Base-by-base conservation (phyloP, 2,888 invertebrate species). In the Agonopterix heracliana region DNA sequence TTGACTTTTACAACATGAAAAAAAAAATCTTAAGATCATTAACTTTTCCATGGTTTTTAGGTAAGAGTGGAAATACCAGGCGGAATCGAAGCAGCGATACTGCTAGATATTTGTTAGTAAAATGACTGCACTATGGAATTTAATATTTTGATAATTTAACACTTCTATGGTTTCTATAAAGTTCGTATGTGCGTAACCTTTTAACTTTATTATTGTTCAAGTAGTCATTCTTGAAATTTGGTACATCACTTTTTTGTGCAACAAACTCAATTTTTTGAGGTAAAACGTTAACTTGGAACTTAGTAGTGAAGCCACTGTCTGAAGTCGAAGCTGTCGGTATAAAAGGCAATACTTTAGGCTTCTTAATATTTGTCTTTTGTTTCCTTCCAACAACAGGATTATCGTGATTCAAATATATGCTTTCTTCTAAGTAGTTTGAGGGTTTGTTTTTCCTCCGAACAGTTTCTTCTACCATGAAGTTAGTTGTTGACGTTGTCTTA, bases 381-480 rank as follows among this genome's bases (percentile, higher is more conserved):
- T 70, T 74, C 50, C 63, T 64, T 2, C 12, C 10, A 34, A 60
- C 58, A 9, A 59, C 54, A 8, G 56, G 52, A n/a, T 56, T 52
- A 7, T 70, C 61, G 14, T 76, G 75, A 55, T 83, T 78, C n/a
- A 84, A 54, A 56, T 76, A 83, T 38, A 88, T 63, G 62, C 82
- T 87, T 55, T 87, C 78, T 73, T 88, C 88, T 52, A 88, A 68
- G 59, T 79, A 87, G 48, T 73, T 71, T 5, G 87, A 87, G 2
- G 87, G 87, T 58, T 83, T 86, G 49, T 66, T 79, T 56, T 65
- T 78, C 40, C 70, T 69, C 52, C 57, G 69, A 48, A 55, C 71
- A 1, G 69, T 56, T 58, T 78, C 67, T 71, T 82, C 76, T 0
- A 88, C 81, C 41, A 62, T 34, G 55, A 88, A 88, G n/a, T 68